These are phyloP conservation scores for Cantharis nigra DNA, from an alignment of 2,888 invertebrate genomes.

Conservation along the genomic window DNA sequence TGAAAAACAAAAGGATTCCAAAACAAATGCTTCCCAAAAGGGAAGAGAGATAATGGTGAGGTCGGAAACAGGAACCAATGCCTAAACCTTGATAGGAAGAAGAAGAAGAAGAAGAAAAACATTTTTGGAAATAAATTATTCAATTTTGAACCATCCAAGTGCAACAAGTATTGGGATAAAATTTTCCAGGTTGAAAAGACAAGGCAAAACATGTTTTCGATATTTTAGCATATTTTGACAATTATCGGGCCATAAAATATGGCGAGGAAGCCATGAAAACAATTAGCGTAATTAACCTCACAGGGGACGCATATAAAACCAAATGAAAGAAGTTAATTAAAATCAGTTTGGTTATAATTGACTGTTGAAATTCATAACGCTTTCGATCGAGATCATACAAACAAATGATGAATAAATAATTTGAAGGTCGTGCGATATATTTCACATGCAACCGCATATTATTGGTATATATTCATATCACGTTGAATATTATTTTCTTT, in stretches of 20 bases:
- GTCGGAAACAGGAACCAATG: too few species aligned
- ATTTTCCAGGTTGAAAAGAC: too few species aligned
- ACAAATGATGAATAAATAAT: slow-evolving; percentile 22
- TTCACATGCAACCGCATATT: slow-evolving; percentile 11
- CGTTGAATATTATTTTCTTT: slow-evolving; percentile 22
- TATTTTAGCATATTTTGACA: neutral
- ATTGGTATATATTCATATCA: slow-evolving; percentile 10
- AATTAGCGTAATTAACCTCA: neutral
- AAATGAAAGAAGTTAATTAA: neutral
- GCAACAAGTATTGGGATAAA: too few species aligned
- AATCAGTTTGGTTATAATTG: slow-evolving; percentile 17
- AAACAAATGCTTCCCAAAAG: too few species aligned
- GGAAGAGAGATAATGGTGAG: too few species aligned
- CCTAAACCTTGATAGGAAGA: too few species aligned
- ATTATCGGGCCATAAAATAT: neutral
- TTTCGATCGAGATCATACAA: slow-evolving; percentile 23
- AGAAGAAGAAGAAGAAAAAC: too few species aligned
- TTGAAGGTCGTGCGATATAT: slow-evolving; percentile 15
- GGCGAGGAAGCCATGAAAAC: neutral
- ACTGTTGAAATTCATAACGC: slow-evolving; percentile 11
- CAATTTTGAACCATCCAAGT: too few species aligned
- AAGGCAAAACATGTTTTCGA: too few species aligned
- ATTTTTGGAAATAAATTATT: too few species aligned
- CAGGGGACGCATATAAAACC: neutral
- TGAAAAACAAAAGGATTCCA: too few species aligned